Conservation (phyloP, 2,113 vertebrate species). For the Sinosuthora webbiana region DNA sequence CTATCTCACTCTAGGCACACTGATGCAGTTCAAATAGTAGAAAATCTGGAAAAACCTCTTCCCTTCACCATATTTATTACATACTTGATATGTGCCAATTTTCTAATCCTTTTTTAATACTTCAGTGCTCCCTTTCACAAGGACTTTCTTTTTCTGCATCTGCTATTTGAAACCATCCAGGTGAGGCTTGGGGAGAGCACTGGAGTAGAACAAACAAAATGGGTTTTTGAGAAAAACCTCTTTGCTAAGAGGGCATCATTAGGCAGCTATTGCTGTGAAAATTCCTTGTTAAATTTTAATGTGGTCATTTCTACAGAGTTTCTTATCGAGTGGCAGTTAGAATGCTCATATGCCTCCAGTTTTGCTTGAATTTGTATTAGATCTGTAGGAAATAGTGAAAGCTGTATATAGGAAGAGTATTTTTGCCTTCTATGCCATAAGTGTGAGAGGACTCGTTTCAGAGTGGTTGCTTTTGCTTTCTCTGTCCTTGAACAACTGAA, state of each 20-base stretch:
- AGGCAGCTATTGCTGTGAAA: constrained; percentile 26
- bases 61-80: not conserved
- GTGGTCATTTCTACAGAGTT: not conserved
- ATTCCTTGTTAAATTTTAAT: constrained; percentile 43
- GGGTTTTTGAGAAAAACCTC: constrained; percentile 37
- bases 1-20: not conserved
- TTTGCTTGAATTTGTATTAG: not conserved
- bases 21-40: not conserved
- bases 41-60: not conserved
- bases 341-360: not conserved
- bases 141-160: not conserved
- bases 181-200: not conserved
- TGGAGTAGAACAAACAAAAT: constrained; percentile 54
- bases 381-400: not conserved
- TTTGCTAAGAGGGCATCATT: constrained; percentile 47
- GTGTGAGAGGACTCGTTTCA: not conserved
- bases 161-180: not conserved
- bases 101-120: constrained; percentile 34
- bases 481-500: not conserved
- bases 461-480: not conserved
- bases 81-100: not conserved
- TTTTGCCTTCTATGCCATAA: not conserved
- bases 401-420: not conserved
- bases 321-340: not conserved
- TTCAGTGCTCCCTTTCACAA: not conserved